Evolutionary conservation across 2,113 vertebrate genomes (phyloP).

Genomic region (Hipposideros armiger): DNA sequence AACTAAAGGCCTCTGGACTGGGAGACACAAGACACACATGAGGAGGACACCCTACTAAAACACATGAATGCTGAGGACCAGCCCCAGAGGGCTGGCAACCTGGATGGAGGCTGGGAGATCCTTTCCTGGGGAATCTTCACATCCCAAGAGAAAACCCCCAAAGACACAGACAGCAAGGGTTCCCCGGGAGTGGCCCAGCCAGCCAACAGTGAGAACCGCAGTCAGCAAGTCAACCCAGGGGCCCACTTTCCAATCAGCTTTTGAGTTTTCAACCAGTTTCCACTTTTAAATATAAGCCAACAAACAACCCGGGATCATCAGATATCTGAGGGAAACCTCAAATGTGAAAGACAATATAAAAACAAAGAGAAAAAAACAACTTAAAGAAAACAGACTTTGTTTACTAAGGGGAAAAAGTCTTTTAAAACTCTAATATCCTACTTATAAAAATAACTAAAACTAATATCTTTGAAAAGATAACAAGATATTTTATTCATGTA

Average conservation of each 20-base stretch:
- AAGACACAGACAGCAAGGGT: background rate
- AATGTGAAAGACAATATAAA: background rate
- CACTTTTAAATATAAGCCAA: background rate
- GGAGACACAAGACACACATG: background rate
- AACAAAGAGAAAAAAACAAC: background rate
- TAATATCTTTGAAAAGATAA: background rate
- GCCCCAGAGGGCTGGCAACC: background rate
- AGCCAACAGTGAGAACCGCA: accelerated
- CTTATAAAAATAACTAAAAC: conserved; percentile 16
- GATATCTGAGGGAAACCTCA: background rate
- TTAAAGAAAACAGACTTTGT: background rate
- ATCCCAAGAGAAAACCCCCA: background rate
- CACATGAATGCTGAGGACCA: background rate
- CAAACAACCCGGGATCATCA: background rate
- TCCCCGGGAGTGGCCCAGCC: background rate
- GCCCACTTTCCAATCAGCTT: background rate
- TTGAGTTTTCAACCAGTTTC: background rate
- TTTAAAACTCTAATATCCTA: background rate
- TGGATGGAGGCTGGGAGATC: background rate
- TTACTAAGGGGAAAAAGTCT: background rate
- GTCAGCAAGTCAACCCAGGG: background rate
- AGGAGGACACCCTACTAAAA: background rate
- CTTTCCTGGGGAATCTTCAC: background rate
- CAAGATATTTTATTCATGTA: background rate
- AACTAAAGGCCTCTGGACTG: background rate